phyloP scores from a whole-genome alignment of 2,888 invertebrate species.

The Trachelus iudaicus region DNA sequence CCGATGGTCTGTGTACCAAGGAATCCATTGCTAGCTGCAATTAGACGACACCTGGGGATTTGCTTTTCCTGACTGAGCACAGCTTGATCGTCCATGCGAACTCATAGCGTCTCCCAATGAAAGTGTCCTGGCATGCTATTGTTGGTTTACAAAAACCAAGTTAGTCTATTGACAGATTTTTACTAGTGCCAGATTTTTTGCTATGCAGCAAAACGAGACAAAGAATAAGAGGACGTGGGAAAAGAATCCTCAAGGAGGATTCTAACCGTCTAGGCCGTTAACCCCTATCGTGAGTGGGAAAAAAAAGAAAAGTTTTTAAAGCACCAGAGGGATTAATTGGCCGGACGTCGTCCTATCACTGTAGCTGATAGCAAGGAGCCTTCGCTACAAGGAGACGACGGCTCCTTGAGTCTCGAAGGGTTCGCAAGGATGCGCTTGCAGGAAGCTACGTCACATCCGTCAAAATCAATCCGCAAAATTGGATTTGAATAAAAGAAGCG shows the following conservation, averaged over 20 bases:
- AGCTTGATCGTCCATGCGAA: slow-evolving; percentile 34
- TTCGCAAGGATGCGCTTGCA: background rate
- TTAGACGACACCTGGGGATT: slow-evolving; percentile 43
- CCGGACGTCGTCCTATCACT: background rate
- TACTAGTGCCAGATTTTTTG: background rate
- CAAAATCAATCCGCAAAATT: slow-evolving; percentile 4
- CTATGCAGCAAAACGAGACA: background rate
- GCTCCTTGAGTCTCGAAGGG: background rate
- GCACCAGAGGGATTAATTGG: background rate
- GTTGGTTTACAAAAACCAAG: background rate
- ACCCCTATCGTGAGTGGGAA: background rate
- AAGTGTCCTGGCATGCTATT: background rate
- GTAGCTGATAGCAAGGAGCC: background rate
- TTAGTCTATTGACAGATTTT: background rate
- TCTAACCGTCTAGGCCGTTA: background rate
- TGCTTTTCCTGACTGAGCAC: slow-evolving; percentile 25
- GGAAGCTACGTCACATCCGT: background rate
- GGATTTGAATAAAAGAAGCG: background rate
- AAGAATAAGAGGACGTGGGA: background rate
- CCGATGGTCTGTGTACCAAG: slow-evolving; percentile 49
- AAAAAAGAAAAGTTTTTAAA: background rate
- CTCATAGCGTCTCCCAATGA: background rate
- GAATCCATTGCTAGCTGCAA: slow-evolving; percentile 50
- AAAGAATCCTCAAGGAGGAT: background rate
- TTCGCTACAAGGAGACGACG: background rate